phyloP scores from a whole-genome alignment of 2,113 vertebrate genomes.

The Lonchura striata region DNA sequence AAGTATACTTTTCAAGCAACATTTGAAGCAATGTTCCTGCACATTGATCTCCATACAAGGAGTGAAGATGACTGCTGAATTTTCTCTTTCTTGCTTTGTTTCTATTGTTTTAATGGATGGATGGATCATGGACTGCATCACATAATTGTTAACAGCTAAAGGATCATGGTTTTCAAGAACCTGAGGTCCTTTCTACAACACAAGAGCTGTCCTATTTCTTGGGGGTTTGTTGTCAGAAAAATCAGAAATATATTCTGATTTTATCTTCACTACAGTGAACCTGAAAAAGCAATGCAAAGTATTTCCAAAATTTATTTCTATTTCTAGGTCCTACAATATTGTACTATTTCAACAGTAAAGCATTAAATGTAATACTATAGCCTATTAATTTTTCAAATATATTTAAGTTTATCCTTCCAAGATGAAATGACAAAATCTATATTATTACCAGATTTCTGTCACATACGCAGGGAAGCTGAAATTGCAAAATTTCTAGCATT shows the following conservation, averaged over 20 bases:
- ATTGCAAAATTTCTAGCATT: not conserved
- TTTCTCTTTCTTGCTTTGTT: not conserved
- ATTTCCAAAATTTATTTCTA: not conserved
- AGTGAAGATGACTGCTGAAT: not conserved
- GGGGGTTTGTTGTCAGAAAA: not conserved
- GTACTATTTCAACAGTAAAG: not conserved
- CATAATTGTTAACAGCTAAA: not conserved
- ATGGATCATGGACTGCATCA: fast-evolving
- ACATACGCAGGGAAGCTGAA: not conserved
- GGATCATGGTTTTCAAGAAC: not conserved
- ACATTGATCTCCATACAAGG: not conserved
- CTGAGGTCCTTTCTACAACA: not conserved
- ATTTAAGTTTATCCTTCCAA: not conserved
- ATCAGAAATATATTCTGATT: not conserved
- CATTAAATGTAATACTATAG: not conserved
- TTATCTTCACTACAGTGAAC: not conserved
- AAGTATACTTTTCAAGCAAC: not conserved
- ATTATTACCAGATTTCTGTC: not conserved
- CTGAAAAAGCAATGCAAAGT: not conserved
- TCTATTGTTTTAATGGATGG: not conserved
- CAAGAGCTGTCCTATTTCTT: not conserved
- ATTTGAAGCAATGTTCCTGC: not conserved
- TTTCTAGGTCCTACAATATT: not conserved
- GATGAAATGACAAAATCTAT: not conserved
- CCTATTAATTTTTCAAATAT: not conserved